Evolutionary conservation across 2,888 invertebrate genomes (phyloP).

Genomic region (Caenorhabditis sp.): DNA sequence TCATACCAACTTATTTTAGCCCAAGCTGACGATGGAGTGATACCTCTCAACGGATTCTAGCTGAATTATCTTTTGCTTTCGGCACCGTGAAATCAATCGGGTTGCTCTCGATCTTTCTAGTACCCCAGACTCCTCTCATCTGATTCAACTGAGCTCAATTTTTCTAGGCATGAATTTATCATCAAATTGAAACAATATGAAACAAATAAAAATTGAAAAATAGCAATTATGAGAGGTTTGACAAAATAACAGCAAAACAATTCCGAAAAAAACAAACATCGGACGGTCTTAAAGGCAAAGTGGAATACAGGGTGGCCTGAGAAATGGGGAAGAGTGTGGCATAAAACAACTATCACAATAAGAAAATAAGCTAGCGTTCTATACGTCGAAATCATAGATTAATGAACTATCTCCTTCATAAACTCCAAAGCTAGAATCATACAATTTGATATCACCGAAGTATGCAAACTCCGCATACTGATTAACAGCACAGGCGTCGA

Average conservation of each 20-base stretch:
- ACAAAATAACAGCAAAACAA: neutral
- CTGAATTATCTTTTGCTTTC: neutral
- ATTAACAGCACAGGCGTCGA: conserved; percentile 71
- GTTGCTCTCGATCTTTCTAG: conserved; percentile 32
- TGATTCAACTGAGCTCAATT: conserved; percentile 39
- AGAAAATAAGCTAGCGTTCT: neutral
- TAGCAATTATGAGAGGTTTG: neutral
- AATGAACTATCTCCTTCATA: neutral
- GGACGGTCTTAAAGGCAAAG: too few species aligned
- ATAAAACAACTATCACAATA: conserved; percentile 31
- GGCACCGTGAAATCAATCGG: conserved; percentile 26
- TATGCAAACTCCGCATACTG: conserved; percentile 64
- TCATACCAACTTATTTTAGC: conserved; percentile 20
- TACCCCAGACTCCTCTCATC: conserved; percentile 3
- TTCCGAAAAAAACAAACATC: neutral
- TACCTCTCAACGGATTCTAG: conserved; percentile 37
- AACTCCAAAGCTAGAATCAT: conserved; percentile 37
- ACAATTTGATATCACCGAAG: conserved; percentile 60
- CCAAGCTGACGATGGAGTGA: conserved; percentile 37
- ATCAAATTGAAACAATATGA: conserved; percentile 9
- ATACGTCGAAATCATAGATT: neutral
- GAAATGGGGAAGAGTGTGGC: neutral
- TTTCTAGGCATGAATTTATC: conserved; percentile 46
- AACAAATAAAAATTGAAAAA: neutral
- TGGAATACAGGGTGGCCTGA: neutral